Evolutionary conservation across 2,888 invertebrate genomes (phyloP), one percentile per base, ranked within the genome.

Genomic region (Phortica okadai): DNA sequence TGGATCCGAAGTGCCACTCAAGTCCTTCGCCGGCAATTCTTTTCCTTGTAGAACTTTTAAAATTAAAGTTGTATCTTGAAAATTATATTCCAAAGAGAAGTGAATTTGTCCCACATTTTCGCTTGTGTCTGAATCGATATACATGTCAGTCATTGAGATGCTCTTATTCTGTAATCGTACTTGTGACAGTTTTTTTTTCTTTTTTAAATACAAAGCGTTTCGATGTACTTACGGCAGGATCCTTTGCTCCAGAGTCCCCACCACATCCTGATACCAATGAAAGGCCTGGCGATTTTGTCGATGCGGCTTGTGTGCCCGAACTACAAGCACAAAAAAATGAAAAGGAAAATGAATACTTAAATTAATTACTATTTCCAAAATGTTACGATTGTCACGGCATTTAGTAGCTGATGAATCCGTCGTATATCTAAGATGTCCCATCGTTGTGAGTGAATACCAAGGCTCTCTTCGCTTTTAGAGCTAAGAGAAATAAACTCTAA

Each of bases 71-170:
- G 97, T 97, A 88, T 97, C 97, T 93, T 97, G 97, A 92, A 97
- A 97, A 93, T 97, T 97, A 92, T 97, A 97, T 92, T 97, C 97
- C 91, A 97, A 92, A 75, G 97, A 97, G 93, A 97, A 97, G 92
- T 97, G 97, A 86, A 97, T 97, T 92, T 97, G 97, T 75, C 97
- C 97, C 83, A 97, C 97, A 92, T 97, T 97, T 93, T 97, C 97
- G 84, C 96, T 96, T 1, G 97, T 96, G 92, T 97, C 97, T 78
- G 96, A 95, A 92, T 97, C 97, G 92, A 97, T 97, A 93, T 97
- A 97, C 97, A 97, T 97, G 91, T 97, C 97, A 92, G 97, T 96
- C 94, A 97, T 93, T 54, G 97, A 97, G 90, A 97, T 95, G 89
- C 96, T 97, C 91, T 97, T 95, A 92, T 95, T 97, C 94, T 97